Evolutionary conservation across 1,140 invertebrate species (phyloP).

Genomic region (Tetragnatha versicolor): DNA sequence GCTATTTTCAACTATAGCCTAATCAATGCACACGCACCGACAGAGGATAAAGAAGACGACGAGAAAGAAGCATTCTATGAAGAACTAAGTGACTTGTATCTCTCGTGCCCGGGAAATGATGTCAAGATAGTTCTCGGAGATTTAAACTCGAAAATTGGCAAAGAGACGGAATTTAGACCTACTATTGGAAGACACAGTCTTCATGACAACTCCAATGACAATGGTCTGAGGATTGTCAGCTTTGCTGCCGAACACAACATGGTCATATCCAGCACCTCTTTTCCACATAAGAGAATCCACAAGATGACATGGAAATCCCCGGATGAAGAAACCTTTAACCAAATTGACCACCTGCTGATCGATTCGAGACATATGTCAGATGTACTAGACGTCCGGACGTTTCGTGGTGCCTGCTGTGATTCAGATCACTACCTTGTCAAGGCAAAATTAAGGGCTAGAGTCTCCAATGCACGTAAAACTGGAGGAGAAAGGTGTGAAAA

Average conservation of each 20-base stretch:
- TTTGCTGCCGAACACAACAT: slow-evolving; percentile 3
- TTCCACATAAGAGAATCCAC: neutral
- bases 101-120: neutral
- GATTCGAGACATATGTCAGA: neutral
- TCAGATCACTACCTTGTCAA: slow-evolving; percentile 11
- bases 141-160: slow-evolving; percentile 1
- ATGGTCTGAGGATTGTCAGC: slow-evolving; percentile 1
- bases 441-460: neutral
- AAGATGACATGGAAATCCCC: slow-evolving; percentile 1
- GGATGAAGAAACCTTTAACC: neutral
- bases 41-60: slow-evolving; percentile 16
- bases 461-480: neutral
- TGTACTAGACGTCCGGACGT: neutral
- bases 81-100: neutral
- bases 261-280: neutral
- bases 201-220: slow-evolving; percentile 7
- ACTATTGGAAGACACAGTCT: slow-evolving; percentile 1
- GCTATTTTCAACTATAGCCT: slow-evolving; percentile 16
- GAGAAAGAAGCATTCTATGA: slow-evolving; percentile 3
- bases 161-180: too few species aligned
- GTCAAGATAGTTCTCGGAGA: neutral
- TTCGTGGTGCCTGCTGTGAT: neutral
- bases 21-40: slow-evolving; percentile 4
- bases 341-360: neutral
- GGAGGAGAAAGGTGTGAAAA: neutral